A percentile compares a stretch with the other conserved stretches of the same genome.
Evolutionary conservation across 2,113 vertebrate species (phyloP).

Genomic region (Ctenodactylus gundi): DNA sequence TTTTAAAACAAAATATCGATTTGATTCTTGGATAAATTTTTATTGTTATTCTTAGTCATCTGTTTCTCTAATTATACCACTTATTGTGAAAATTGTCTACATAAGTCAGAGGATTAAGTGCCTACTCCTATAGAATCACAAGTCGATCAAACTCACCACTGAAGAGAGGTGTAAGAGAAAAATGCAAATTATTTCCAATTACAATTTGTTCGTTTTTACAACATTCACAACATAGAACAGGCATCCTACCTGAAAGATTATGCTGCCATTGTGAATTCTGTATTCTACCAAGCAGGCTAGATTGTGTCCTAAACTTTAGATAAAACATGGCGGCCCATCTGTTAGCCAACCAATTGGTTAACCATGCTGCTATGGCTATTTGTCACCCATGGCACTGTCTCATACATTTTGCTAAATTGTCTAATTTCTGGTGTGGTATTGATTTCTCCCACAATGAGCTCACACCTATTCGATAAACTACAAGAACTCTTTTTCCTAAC

Average conservation of each 20-base stretch:
- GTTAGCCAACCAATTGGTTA: slow-evolving; percentile 68
- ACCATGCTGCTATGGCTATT: slow-evolving; percentile 71
- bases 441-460: slow-evolving; percentile 81
- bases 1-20: slow-evolving; percentile 78
- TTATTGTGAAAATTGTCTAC: slow-evolving; percentile 68
- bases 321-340: slow-evolving; percentile 38
- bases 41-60: slow-evolving; percentile 67
- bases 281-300: background rate
- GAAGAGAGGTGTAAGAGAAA: background rate
- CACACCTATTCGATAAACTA: slow-evolving; percentile 79
- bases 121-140: background rate
- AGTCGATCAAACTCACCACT: slow-evolving; percentile 32
- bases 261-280: background rate
- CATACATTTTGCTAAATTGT: slow-evolving; percentile 81
- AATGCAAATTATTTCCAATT: slow-evolving; percentile 28
- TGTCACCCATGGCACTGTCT: slow-evolving; percentile 78
- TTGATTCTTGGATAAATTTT: slow-evolving; percentile 68
- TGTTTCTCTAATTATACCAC: slow-evolving; percentile 73
- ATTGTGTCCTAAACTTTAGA: slow-evolving; percentile 50
- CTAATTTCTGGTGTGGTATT: slow-evolving; percentile 80
- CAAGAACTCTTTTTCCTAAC: slow-evolving; percentile 75
- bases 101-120: slow-evolving; percentile 42
- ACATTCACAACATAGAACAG: background rate
- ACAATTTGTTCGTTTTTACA: slow-evolving; percentile 3
- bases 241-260: background rate